phyloP scores from a whole-genome alignment of 2,797 vertebrate species.

The Oophaga sylvatica region DNA sequence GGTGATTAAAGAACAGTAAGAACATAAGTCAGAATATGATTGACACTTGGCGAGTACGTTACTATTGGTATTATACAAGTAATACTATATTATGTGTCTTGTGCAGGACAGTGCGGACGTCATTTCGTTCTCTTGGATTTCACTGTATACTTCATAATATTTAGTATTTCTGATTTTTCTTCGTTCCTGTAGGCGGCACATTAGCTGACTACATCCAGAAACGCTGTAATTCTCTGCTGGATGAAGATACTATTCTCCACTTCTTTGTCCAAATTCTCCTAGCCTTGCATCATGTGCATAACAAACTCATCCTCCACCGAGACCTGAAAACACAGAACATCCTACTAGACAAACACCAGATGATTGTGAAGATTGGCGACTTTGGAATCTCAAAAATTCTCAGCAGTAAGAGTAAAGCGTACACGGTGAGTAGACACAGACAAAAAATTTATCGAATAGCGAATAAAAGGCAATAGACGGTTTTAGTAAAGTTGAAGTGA shows the following conservation, averaged over 20 bases:
- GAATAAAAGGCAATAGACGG: background rate
- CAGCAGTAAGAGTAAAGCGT: slow-evolving; percentile 99
- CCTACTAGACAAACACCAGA: slow-evolving; percentile 95
- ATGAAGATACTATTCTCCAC: slow-evolving; percentile 96
- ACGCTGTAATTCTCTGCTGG: slow-evolving; percentile 93
- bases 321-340: slow-evolving; percentile 99
- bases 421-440: slow-evolving; percentile 80
- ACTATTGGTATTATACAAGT: no score
- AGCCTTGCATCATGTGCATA: slow-evolving; percentile 94
- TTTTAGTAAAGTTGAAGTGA: background rate
- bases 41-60: no score
- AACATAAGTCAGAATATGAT: background rate
- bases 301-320: slow-evolving; percentile 95
- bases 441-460: background rate
- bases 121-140: background rate
- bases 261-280: slow-evolving; percentile 98
- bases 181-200: slow-evolving; percentile 82
- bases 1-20: no score
- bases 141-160: background rate
- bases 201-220: slow-evolving; percentile 97
- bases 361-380: slow-evolving; percentile 97
- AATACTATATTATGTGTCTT: no score
- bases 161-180: background rate
- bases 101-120: background rate
- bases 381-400: slow-evolving; percentile 99